Evolutionary conservation across 2,797 vertebrate species (phyloP), one percentile per base, ranked within the genome.

Genomic region (Coreius guichenoti): DNA sequence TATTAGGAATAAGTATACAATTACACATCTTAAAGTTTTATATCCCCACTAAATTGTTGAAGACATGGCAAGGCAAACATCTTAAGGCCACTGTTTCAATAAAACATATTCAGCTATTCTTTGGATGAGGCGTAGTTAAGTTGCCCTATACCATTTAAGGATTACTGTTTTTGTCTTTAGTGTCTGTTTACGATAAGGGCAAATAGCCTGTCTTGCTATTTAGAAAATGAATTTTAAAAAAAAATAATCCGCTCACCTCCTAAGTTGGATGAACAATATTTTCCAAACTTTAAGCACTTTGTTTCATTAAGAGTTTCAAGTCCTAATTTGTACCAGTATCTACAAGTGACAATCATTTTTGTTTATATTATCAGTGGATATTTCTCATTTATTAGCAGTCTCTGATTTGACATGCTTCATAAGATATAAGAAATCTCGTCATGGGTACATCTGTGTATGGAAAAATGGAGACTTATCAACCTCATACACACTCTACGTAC

Each of bases 321-420:
- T 58, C 33, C 13, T 79, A 3, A 16, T 47, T 49, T 69, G 0
- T 19, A 49, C 19, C 1, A 74, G 29, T 54, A 17, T 67, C 9
- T 77, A 12, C 39, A 65, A 67, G 7, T 1, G 26, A 7, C 26
- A 6, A 8, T 63, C 11, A 3, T 54, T 2, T 31, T n/a, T 9
- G 3, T 65, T 39, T 33, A 70, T 23, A 16, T 49, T 14, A 47
- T 68, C 29, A 36, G 29, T 81, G 45, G 4, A 36, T n/a, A 11
- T 54, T 51, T n/a, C 49, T 14, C 83, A 39, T 91, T 89, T 76
- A 88, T 94, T 93, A 87, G 94, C 92, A 83, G 91, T 92, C 68
- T 81, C 8, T 17, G 81, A 89, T 81, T 91, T 95, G 21, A 83
- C 92, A 51, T 95, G 95, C 86, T 94, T 90, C 68, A 23, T 51